These are phyloP conservation scores for Tympanoctomys barrerae DNA, from an alignment of 2,797 vertebrate genomes.

Conservation along the genomic window DNA sequence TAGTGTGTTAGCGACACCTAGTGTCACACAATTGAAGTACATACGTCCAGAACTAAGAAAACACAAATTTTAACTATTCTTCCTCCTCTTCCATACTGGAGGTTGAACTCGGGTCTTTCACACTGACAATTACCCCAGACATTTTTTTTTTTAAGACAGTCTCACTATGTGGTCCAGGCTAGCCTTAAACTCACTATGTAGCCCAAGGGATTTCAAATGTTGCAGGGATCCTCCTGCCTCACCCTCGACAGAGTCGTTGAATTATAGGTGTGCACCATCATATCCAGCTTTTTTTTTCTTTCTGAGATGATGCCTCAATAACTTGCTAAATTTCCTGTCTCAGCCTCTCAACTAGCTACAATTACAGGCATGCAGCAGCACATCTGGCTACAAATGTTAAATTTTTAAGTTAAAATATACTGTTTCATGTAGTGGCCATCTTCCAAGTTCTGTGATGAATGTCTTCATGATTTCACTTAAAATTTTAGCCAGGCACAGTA, in stretches of 20 bases:
- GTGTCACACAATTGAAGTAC: slow-evolving; percentile 77
- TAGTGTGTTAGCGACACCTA: slow-evolving; percentile 87
- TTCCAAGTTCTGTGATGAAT: background rate
- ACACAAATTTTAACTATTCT: background rate
- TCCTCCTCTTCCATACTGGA: background rate
- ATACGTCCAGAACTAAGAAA: slow-evolving; percentile 44
- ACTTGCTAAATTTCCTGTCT: background rate
- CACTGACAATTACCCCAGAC: background rate
- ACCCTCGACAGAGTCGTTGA: background rate
- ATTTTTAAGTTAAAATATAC: background rate
- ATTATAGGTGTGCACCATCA: background rate
- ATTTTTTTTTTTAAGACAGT: background rate
- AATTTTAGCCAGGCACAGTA: background rate
- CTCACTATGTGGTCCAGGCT: background rate
- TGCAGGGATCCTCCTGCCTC: background rate
- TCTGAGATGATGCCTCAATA: background rate
- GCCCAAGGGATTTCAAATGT: background rate
- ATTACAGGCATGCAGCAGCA: background rate
- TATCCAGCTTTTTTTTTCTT: background rate
- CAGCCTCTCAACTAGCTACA: background rate
- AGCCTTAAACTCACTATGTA: background rate
- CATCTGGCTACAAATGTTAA: background rate
- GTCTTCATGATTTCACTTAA: slow-evolving; percentile 11
- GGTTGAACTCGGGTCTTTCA: background rate
- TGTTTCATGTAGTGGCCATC: slow-evolving; percentile 1